Evolutionary conservation across 2,797 vertebrate genomes (phyloP), one percentile per base, ranked within the genome.

Genomic region (Masticophis lateralis): DNA sequence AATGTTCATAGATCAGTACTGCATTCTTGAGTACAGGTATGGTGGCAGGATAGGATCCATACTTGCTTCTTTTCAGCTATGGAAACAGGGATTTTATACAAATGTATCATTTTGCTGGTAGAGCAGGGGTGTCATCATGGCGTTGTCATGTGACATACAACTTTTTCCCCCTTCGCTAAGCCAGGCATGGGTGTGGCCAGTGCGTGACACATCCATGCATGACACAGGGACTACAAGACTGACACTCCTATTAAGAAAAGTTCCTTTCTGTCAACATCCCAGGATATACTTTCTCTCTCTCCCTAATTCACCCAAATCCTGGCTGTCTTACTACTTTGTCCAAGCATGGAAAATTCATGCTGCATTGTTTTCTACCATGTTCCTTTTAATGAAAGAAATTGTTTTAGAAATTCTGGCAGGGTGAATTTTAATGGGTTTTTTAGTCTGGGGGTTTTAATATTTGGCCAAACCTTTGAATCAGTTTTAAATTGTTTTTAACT

Each of bases 171-270:
- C 22, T 61, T 61, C 0, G 0, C 22, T 27, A 61, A 61, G 27
- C 10, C 0, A 9, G 25, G 25, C 25, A 11, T 27, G 60, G 60
- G 9, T 61, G 60, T 61, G 60, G 60, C 25, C 60, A 61, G 60
- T 9, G 0, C 0, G 1, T 61, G 25, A 61, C 9, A 2, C 60
- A 27, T 61, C 3, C 1, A n/a, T n/a, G n/a, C n/a, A n/a, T n/a
- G 10, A 3, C 25, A 3, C 0, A 1, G 0, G 9, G 25, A 1
- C 25, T 3, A 7, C 7, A 3, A 60, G 59, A 22, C 22, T 60
- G 25, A 61, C 9, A 61, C 3, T 9, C 25, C 69, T 74, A 74
- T 9, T 37, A 37, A 74, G 63, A 74, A 74, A 74, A 74, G 32
- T 37, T 74, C 32, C 32, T 32, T 14, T 69, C 66, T 37, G 32